Evolutionary conservation across 2,888 invertebrate species (phyloP).

Genomic region (Plagodis dolabraria): DNA sequence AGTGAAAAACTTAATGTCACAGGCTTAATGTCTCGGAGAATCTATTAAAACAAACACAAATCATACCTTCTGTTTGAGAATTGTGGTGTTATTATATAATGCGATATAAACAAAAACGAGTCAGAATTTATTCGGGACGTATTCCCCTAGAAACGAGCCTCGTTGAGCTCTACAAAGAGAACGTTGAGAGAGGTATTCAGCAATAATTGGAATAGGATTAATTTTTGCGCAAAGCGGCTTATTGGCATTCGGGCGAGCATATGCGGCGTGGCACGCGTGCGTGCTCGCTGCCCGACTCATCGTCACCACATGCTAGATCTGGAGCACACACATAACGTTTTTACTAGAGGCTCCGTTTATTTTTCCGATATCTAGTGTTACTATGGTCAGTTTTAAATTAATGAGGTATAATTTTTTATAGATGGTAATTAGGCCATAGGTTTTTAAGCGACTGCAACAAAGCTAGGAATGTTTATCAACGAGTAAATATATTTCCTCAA

Average conservation of each 20-base stretch:
- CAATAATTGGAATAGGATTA: slow-evolving; percentile 41
- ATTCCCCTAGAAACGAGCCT: neutral
- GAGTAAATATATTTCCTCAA: no score
- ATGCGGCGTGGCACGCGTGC: slow-evolving; percentile 25
- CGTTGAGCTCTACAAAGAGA: neutral
- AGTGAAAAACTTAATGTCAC: no score
- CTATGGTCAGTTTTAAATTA: neutral
- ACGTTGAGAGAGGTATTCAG: slow-evolving; percentile 16
- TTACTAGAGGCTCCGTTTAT: slow-evolving; percentile 30
- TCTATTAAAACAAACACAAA: no score
- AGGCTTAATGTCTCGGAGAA: no score
- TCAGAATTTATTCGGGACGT: neutral
- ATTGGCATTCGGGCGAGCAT: slow-evolving; percentile 45
- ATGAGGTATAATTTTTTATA: no score
- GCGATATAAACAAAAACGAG: no score
- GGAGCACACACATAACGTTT: slow-evolving; percentile 38
- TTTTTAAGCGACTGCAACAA: no score
- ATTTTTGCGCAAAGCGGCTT: slow-evolving; percentile 40
- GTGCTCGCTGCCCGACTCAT: slow-evolving; percentile 13
- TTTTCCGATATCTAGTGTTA: slow-evolving; percentile 18
- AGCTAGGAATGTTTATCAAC: no score
- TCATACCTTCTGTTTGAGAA: no score
- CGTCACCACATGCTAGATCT: slow-evolving; percentile 16
- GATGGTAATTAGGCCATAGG: no score
- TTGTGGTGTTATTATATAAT: no score